Evolutionary conservation across 30 jellyfish, hydroid and myxozoan species (phyloP).

Genomic region (Aurelia sp.): DNA sequence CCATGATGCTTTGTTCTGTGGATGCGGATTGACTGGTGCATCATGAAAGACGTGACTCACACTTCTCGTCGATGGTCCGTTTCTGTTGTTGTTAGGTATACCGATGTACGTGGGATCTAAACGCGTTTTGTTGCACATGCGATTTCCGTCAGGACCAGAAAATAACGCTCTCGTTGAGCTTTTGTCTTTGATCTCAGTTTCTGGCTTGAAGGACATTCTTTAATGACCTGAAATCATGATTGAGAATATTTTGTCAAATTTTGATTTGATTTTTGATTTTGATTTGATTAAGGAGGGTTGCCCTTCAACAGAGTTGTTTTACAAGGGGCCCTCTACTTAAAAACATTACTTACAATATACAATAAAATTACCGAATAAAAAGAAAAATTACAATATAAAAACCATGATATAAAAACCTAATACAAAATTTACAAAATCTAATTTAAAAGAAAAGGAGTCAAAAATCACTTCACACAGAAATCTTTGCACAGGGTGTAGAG

Average conservation of each 20-base stretch:
- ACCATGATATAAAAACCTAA: too few species aligned
- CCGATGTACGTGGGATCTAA: constrained; percentile 53
- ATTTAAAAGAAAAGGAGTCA: too few species aligned
- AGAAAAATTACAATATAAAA: too few species aligned
- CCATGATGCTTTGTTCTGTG: constrained; percentile 47
- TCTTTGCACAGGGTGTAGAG: too few species aligned
- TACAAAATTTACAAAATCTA: too few species aligned
- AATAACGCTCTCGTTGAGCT: constrained; percentile 25
- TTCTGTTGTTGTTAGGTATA: neutral
- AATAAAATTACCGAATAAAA: too few species aligned
- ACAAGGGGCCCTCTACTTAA: too few species aligned
- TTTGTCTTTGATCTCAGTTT: neutral
- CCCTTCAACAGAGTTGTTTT: too few species aligned
- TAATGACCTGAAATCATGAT: neutral
- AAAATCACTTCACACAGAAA: neutral
- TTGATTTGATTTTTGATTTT: too few species aligned
- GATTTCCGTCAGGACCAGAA: constrained; percentile 69
- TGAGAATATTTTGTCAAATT: neutral
- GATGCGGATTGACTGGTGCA: constrained; percentile 47
- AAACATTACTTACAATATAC: too few species aligned
- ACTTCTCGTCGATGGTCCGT: neutral
- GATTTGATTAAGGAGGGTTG: too few species aligned
- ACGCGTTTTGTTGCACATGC: constrained; percentile 7
- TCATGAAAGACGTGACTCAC: constrained; percentile 22
- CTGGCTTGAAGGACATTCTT: neutral